Percentiles rank a stretch among this genome's conserved stretches.
These are phyloP conservation scores for Sicus ferrugineus DNA, from an alignment of 2,888 invertebrate genomes.

Conservation along the genomic window DNA sequence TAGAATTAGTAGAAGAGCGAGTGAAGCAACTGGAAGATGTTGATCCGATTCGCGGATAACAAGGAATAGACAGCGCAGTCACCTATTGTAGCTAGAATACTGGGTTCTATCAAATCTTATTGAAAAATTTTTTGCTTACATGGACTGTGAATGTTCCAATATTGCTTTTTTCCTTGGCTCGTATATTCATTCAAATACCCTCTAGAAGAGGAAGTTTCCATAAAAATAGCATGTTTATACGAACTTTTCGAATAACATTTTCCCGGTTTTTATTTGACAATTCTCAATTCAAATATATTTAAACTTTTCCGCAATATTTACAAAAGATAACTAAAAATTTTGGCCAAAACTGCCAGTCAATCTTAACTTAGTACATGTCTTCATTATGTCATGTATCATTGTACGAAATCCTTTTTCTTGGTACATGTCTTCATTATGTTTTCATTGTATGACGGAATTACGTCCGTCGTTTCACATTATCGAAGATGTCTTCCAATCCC, in stretches of 20 bases:
- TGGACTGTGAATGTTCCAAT: too few relatives aligned
- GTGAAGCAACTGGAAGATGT: too few relatives aligned
- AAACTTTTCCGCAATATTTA: not conserved
- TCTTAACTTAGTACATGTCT: not conserved
- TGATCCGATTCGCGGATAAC: too few relatives aligned
- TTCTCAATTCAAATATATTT: not conserved
- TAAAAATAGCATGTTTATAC: too few relatives aligned
- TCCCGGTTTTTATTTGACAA: too few relatives aligned
- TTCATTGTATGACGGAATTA: not conserved
- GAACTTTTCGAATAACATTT: too few relatives aligned
- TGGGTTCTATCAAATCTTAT: not conserved
- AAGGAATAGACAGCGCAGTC: too few relatives aligned
- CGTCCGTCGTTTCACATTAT: slow-evolving; percentile 48
- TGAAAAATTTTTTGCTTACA: not conserved
- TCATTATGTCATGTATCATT: not conserved
- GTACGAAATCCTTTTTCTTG: not conserved
- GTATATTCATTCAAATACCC: too few relatives aligned
- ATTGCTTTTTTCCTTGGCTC: too few relatives aligned
- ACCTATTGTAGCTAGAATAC: too few relatives aligned
- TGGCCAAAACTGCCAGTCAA: not conserved
- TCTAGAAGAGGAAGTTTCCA: too few relatives aligned
- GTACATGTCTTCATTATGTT: not conserved
- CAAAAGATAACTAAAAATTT: not conserved
- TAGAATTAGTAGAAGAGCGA: too few relatives aligned
- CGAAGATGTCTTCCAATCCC: slow-evolving; percentile 49